phyloP scores from a whole-genome alignment of 2,113 vertebrate species.

The Semicossyphus pulcher region DNA sequence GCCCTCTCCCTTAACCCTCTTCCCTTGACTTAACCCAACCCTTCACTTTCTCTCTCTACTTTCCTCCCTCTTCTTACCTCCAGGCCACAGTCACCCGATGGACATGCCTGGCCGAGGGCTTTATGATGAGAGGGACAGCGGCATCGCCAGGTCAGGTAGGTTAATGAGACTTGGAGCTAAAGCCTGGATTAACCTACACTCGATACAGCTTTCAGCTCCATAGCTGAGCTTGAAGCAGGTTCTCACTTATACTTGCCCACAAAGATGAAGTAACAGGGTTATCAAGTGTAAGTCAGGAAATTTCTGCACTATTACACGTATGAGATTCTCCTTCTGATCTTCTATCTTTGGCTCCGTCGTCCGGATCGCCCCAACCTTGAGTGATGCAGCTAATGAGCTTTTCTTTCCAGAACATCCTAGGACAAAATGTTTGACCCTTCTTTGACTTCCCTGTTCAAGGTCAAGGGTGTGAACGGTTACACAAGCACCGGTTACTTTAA shows the following conservation, averaged over 20 bases:
- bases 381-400: neutral
- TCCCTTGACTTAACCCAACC: neutral
- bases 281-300: neutral
- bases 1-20: neutral
- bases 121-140: slow-evolving; percentile 95
- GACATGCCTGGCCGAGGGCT: slow-evolving; percentile 96
- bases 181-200: slow-evolving; percentile 64
- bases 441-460: slow-evolving; percentile 16
- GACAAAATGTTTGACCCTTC: neutral
- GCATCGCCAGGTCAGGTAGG: slow-evolving; percentile 97
- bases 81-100: slow-evolving; percentile 99
- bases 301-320: neutral
- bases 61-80: slow-evolving; percentile 16
- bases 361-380: neutral
- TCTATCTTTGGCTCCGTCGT: neutral
- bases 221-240: slow-evolving; percentile 11
- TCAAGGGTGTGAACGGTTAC: slow-evolving; percentile 6
- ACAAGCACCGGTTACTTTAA: slow-evolving; percentile 13
- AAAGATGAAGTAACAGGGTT: slow-evolving; percentile 6
- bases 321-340: neutral
- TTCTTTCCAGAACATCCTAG: neutral
- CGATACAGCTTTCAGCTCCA: neutral
- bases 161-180: slow-evolving; percentile 52
- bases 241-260: slow-evolving; percentile 21
- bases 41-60: neutral